Conservation (phyloP, 2,113 vertebrate species). For the Saccopteryx bilineata region DNA sequence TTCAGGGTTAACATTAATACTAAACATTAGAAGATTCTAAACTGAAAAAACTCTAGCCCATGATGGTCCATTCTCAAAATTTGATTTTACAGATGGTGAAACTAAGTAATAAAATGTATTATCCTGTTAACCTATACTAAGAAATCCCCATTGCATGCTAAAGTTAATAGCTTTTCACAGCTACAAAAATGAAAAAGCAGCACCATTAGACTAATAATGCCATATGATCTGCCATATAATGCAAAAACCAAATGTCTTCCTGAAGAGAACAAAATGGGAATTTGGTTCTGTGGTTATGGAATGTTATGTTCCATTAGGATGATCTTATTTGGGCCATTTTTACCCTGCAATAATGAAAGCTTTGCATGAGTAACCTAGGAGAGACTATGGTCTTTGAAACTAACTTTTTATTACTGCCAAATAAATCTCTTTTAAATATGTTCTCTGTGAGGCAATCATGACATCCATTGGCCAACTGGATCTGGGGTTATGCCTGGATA, state of each 20-base stretch:
- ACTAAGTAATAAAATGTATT: constrained; percentile 40
- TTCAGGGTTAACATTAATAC: background rate
- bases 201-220: background rate
- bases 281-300: constrained; percentile 32
- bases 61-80: constrained; percentile 7
- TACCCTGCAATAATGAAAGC: constrained; percentile 70
- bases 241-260: constrained; percentile 32
- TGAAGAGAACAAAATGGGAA: background rate
- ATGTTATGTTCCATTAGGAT: constrained; percentile 43
- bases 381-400: constrained; percentile 73
- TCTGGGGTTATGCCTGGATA: constrained; percentile 81
- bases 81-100: constrained; percentile 52
- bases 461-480: constrained; percentile 81
- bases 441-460: constrained; percentile 78
- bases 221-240: background rate
- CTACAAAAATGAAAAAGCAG: constrained; percentile 16
- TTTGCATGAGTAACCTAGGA: constrained; percentile 74
- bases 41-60: background rate
- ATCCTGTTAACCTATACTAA: constrained; percentile 7
- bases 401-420: constrained; percentile 83
- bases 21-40: constrained; percentile 15
- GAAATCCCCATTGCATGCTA: background rate
- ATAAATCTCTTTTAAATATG: constrained; percentile 80
- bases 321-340: constrained; percentile 50
- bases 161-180: constrained; percentile 38